Evolutionary conservation across 1,140 invertebrate genomes (phyloP).

Genomic region (Uloborus diversus): DNA sequence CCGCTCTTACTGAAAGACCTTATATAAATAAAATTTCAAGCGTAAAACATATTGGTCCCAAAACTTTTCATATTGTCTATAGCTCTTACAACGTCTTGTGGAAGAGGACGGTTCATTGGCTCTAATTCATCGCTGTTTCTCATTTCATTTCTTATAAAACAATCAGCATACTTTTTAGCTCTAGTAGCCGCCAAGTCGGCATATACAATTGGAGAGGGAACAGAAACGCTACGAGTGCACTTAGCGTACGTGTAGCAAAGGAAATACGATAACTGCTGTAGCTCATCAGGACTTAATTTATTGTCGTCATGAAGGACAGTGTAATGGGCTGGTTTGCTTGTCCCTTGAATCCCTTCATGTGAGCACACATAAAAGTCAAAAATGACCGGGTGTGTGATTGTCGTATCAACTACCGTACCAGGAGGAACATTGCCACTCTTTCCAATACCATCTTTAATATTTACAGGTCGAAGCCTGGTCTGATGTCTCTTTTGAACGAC

Average conservation of each 20-base stretch:
- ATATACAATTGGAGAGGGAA: too few species aligned
- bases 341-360: conserved; percentile 63
- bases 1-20: too few species aligned
- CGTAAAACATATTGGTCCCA: conserved; percentile 1
- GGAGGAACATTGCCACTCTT: conserved; percentile 76
- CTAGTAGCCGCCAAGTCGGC: too few species aligned
- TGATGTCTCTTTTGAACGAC: conserved; percentile 58
- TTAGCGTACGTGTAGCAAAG: too few species aligned
- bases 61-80: background rate
- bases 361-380: conserved; percentile 86
- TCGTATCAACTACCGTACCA: conserved; percentile 83
- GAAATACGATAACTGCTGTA: too few species aligned
- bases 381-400: conserved; percentile 82
- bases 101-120: background rate
- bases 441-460: conserved; percentile 59
- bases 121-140: background rate
- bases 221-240: too few species aligned
- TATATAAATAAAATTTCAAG: too few species aligned
- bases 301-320: too few species aligned
- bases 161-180: too few species aligned
- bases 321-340: conserved; percentile 46
- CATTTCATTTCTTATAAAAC: too few species aligned
- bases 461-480: conserved; percentile 49
- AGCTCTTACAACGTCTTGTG: background rate
- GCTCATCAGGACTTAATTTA: too few species aligned